Percentiles rank a stretch among this genome's conserved stretches.
Evolutionary conservation across 2,888 invertebrate species (phyloP).

Genomic region (Argyresthia albistria): DNA sequence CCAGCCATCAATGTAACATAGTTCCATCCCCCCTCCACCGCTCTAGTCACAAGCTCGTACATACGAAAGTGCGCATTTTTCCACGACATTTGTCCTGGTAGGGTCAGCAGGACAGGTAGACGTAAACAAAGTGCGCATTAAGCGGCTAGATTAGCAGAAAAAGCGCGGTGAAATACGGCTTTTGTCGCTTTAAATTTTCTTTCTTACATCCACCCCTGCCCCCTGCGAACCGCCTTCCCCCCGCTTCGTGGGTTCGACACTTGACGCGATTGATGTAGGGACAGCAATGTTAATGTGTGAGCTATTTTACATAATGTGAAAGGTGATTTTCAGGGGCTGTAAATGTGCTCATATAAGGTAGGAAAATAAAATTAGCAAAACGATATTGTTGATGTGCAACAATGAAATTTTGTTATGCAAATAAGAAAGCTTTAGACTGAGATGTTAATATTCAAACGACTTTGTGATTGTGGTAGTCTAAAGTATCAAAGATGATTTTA

Average conservation of each 20-base stretch:
- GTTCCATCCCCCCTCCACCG: too few relatives aligned
- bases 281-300: constrained; percentile 15
- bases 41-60: too few relatives aligned
- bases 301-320: background rate
- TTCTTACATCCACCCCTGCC: constrained; percentile 15
- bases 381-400: too few relatives aligned
- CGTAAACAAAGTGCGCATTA: constrained; percentile 69
- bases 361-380: too few relatives aligned
- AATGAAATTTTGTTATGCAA: too few relatives aligned
- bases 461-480: background rate
- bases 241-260: constrained; percentile 59
- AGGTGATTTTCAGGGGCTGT: too few relatives aligned
- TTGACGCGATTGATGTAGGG: constrained; percentile 40
- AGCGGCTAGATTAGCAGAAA: constrained; percentile 67
- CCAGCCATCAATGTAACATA: too few relatives aligned
- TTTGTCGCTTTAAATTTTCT: constrained; percentile 66
- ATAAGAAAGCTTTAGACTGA: too few relatives aligned
- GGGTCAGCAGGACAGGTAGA: constrained; percentile 46
- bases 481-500: background rate
- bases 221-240: constrained; percentile 17
- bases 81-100: constrained; percentile 17
- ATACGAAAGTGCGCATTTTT: background rate
- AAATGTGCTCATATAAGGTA: too few relatives aligned
- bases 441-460: too few relatives aligned
- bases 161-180: constrained; percentile 64